phyloP scores from a whole-genome alignment of 1,140 invertebrate genomes.

The Zaprionus kolodkinae region DNA sequence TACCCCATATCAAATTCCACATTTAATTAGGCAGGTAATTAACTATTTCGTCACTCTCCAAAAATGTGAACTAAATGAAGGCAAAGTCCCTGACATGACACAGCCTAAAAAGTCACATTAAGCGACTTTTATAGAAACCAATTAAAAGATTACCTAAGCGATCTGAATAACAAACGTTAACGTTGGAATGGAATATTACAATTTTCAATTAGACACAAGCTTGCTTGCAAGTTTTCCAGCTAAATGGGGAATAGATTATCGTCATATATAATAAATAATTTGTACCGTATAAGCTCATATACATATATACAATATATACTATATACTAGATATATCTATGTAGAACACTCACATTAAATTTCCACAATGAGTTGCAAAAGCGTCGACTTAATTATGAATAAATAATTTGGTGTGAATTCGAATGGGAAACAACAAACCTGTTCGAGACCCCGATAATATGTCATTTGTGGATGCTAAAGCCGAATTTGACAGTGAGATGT shows the following conservation, averaged over 20 bases:
- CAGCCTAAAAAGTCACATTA: neutral
- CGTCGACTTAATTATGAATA: slow-evolving; percentile 7
- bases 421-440: neutral
- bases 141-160: slow-evolving; percentile 6
- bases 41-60: slow-evolving; percentile 1
- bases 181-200: neutral
- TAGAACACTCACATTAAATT: slow-evolving; percentile 6
- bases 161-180: neutral
- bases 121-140: slow-evolving; percentile 5
- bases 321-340: neutral
- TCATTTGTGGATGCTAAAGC: neutral
- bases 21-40: slow-evolving; percentile 5
- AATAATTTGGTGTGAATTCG: slow-evolving; percentile 10
- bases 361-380: neutral
- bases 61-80: neutral
- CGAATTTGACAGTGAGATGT: neutral
- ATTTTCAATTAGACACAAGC: neutral
- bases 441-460: slow-evolving; percentile 1
- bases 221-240: neutral
- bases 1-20: neutral
- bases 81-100: slow-evolving; percentile 5
- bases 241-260: neutral
- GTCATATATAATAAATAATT: neutral
- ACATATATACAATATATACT: neutral
- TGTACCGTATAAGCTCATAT: neutral